A percentile compares a stretch with the other conserved stretches of the same genome.
These are phyloP conservation scores for Chrysolina haemoptera DNA, from an alignment of 2,888 invertebrate genomes.

Conservation along the genomic window DNA sequence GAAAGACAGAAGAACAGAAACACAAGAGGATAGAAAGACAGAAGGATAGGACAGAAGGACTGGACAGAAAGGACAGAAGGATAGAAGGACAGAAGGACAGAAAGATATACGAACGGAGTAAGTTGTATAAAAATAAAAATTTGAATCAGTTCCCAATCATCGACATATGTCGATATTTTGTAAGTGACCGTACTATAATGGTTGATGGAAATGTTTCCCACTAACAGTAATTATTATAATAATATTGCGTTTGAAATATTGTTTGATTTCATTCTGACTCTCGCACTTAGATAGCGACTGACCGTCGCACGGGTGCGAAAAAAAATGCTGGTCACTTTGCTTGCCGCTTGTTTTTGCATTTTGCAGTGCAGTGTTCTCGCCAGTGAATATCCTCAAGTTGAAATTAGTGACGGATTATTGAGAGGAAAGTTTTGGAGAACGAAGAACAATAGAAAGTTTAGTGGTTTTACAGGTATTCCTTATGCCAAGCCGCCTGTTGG, in stretches of 20 bases:
- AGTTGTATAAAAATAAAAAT: too few relatives aligned
- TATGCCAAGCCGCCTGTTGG: slow-evolving; percentile 67
- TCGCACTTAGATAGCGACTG: slow-evolving; percentile 7
- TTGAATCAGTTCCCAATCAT: too few relatives aligned
- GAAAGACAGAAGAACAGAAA: too few relatives aligned
- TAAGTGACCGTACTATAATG: neutral
- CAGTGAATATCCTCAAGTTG: slow-evolving; percentile 55
- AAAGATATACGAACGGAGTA: too few relatives aligned
- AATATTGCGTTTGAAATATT: slow-evolving; percentile 24
- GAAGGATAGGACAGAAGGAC: too few relatives aligned
- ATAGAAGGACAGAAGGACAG: too few relatives aligned
- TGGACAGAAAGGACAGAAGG: too few relatives aligned
- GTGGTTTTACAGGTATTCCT: slow-evolving; percentile 70
- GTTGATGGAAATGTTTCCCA: slow-evolving; percentile 6
- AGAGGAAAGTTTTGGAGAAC: slow-evolving; percentile 66
- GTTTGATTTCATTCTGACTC: slow-evolving; percentile 8
- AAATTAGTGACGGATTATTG: slow-evolving; percentile 66
- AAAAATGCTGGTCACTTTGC: slow-evolving; percentile 22
- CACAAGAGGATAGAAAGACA: too few relatives aligned
- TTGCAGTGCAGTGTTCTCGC: slow-evolving; percentile 10
- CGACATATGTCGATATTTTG: too few relatives aligned
- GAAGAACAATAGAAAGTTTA: slow-evolving; percentile 67
- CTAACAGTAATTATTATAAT: slow-evolving; percentile 27
- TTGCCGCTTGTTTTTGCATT: slow-evolving; percentile 27
- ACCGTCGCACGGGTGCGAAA: slow-evolving; percentile 11